Percentiles rank a stretch among this genome's conserved stretches.
These are phyloP conservation scores for Aythya baeri DNA, from an alignment of 2,113 vertebrate genomes.

Conservation along the genomic window DNA sequence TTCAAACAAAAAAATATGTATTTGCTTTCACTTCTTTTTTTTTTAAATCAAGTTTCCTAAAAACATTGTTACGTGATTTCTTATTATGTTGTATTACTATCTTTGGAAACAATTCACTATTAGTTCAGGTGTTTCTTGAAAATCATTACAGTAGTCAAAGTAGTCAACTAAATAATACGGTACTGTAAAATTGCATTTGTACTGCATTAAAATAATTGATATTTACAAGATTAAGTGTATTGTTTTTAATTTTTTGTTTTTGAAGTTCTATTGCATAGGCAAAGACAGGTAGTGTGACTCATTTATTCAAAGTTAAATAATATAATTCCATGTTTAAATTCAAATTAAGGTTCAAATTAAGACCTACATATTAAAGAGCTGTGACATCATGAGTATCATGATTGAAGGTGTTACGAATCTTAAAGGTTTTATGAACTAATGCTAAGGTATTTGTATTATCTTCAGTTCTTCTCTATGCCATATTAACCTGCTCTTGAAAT, in stretches of 20 bases:
- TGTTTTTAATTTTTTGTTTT: rapidly evolving
- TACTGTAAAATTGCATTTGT: background rate
- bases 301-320: background rate
- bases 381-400: background rate
- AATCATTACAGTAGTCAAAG: background rate
- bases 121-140: background rate
- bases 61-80: background rate
- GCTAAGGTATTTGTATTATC: background rate
- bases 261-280: background rate
- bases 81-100: background rate
- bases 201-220: background rate
- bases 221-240: background rate
- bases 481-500: background rate
- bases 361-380: background rate
- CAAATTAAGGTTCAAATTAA: background rate
- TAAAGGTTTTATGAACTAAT: background rate
- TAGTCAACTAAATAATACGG: background rate
- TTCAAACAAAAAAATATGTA: background rate
- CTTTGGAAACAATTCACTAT: background rate
- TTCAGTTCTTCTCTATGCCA: background rate
- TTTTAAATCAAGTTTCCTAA: no score
- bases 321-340: background rate
- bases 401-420: background rate
- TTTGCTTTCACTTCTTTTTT: background rate
- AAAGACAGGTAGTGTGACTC: background rate